Evolutionary conservation across 2,888 invertebrate genomes (phyloP).

Genomic region (Xylophagus ater): DNA sequence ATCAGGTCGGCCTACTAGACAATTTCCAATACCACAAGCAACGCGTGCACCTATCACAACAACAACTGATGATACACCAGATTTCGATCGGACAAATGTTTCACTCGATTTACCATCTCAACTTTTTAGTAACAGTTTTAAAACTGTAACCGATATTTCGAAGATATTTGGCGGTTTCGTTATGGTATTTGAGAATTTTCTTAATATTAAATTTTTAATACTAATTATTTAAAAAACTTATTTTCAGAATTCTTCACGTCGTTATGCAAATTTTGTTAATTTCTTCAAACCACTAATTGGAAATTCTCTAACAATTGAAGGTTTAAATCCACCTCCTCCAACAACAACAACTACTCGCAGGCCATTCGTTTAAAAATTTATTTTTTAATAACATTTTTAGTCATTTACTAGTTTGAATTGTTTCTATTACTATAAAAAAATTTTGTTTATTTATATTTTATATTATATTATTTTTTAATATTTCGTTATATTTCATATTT

Average conservation of each 20-base stretch:
- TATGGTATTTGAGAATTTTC: conserved; percentile 43
- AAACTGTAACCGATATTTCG: conserved; percentile 47
- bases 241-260: conserved; percentile 65
- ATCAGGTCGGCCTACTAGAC: too few species aligned
- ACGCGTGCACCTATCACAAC: conserved; percentile 3
- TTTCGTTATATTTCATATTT: too few species aligned
- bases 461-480: too few species aligned
- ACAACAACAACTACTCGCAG: conserved; percentile 6
- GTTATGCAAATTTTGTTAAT: conserved; percentile 59
- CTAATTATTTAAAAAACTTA: background rate
- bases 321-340: conserved; percentile 41
- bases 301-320: conserved; percentile 61
- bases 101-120: conserved; percentile 48
- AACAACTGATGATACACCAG: conserved; percentile 34
- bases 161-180: conserved; percentile 47
- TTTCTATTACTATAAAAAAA: too few species aligned
- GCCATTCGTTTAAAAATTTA: too few species aligned
- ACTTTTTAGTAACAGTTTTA: conserved; percentile 48
- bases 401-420: too few species aligned
- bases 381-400: too few species aligned
- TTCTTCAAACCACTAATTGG: conserved; percentile 65
- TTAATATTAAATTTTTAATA: background rate
- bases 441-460: too few species aligned
- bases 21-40: too few species aligned
- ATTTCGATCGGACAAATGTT: conserved; percentile 42